Evolutionary conservation across 2,888 invertebrate genomes (phyloP), one percentile per base, ranked within the genome.

Genomic region (Rhagonycha fulva): DNA sequence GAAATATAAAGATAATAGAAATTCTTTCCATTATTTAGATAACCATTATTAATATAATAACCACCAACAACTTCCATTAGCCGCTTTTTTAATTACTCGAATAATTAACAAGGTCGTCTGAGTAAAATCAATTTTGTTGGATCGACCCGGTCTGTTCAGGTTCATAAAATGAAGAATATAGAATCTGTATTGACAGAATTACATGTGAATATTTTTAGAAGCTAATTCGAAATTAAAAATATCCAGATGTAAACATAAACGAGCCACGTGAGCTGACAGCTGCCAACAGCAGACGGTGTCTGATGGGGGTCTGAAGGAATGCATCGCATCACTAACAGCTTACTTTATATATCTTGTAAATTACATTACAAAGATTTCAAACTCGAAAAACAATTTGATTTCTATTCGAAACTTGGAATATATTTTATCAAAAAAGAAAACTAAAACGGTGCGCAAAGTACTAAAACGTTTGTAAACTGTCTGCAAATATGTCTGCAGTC

Each of bases 281-380:
- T 77, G 77, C 77, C 73, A 62, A 75, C 75, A 75, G 68, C 77
- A 77, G 75, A 71, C 77, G 62, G 68, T 73, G 75, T 77, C 77
- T 77, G 77, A 77, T 77, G 75, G 77, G 77, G 77, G 77, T 77
- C 77, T 73, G 71, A 70, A 72, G 77, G 77, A 77, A 77, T 77
- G 77, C 72, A 75, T 70, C 73, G 26, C 75, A 63, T 77, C 77
- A 73, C 60, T 61, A 63, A 71, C 62, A 75, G 72, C 72, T 75
- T 66, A 71, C 28, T 47, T 47, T 47, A 47, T 47, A 47, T 47
- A n/a, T n/a, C 47, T 47, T 47, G 47, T n/a, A 47, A 47, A 47
- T 47, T 47, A 47, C 47, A 47, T 47, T 47, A 47, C n/a, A n/a
- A 47, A 47, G 47, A 47, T 47, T 47, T 47, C n/a, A 47, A 47